These are phyloP conservation scores for Coelopa frigida DNA, from an alignment of 1,140 invertebrate species.

Conservation along the genomic window DNA sequence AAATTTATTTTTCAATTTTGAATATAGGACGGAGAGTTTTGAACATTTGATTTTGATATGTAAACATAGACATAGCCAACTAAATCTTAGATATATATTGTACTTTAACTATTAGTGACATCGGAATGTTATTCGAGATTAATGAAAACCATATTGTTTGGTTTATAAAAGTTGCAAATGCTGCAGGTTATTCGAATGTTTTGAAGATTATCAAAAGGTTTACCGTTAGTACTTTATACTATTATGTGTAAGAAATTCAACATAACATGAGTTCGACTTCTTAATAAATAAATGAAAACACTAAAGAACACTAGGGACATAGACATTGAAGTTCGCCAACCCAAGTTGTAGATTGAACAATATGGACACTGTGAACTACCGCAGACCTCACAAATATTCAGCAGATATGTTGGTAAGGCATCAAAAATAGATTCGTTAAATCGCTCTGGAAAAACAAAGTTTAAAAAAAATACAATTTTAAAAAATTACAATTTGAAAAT, in stretches of 20 bases:
- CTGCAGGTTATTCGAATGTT: too few species aligned
- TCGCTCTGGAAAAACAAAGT: slow-evolving; percentile 61
- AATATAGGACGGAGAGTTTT: too few species aligned
- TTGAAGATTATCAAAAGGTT: too few species aligned
- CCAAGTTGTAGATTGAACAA: slow-evolving; percentile 82
- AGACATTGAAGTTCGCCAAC: slow-evolving; percentile 41
- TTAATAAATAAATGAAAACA: slow-evolving; percentile 36
- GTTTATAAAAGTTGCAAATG: too few species aligned
- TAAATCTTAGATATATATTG: too few species aligned
- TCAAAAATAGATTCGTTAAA: slow-evolving; percentile 94
- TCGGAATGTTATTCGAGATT: too few species aligned
- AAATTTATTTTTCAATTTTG: too few species aligned
- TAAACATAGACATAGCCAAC: too few species aligned
- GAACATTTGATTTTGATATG: too few species aligned
- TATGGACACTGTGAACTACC: slow-evolving; percentile 97
- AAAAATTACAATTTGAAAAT: background rate
- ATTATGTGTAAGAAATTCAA: slow-evolving; percentile 32
- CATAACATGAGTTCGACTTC: slow-evolving; percentile 36
- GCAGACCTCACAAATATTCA: slow-evolving; percentile 97
- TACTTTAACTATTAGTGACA: too few species aligned
- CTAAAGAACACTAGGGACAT: slow-evolving; percentile 38
- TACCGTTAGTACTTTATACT: too few species aligned
- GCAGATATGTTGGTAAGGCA: slow-evolving; percentile 74
- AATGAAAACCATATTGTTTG: too few species aligned
- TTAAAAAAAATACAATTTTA: slow-evolving; percentile 7